phyloP scores from a whole-genome alignment of 2,888 invertebrate species.

The Orchestes rusci region DNA sequence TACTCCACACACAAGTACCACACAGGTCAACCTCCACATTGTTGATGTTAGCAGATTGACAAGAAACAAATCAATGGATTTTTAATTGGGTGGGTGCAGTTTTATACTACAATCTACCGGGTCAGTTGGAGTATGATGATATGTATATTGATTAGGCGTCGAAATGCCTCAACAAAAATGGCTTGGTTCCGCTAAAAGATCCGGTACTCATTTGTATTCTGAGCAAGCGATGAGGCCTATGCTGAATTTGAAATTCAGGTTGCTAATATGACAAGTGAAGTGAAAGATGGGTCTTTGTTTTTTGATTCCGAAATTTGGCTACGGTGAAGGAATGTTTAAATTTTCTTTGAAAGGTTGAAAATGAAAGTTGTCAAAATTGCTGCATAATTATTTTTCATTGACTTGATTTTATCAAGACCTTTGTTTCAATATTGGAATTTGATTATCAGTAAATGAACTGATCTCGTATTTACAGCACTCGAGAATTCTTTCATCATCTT shows the following conservation, averaged over 20 bases:
- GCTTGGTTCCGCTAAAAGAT: constrained; percentile 35
- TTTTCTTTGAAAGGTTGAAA: too few relatives aligned
- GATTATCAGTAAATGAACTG: too few relatives aligned
- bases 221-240: constrained; percentile 11
- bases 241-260: constrained; percentile 16
- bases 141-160: constrained; percentile 38
- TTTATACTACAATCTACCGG: constrained; percentile 50
- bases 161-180: constrained; percentile 33
- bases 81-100: constrained; percentile 53
- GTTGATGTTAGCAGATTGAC: constrained; percentile 26
- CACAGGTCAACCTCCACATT: constrained; percentile 38
- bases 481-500: too few relatives aligned
- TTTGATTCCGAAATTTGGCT: too few relatives aligned
- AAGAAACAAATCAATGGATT: constrained; percentile 33
- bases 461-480: too few relatives aligned
- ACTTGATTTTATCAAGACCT: too few relatives aligned
- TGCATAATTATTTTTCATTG: too few relatives aligned
- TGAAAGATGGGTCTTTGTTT: too few relatives aligned
- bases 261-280: constrained; percentile 8
- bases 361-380: too few relatives aligned
- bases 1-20: constrained; percentile 41
- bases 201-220: constrained; percentile 30
- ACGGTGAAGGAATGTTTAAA: too few relatives aligned
- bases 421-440: too few relatives aligned
- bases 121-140: constrained; percentile 37